Base-by-base conservation (phyloP, 2,113 vertebrate species). In the Brachyhypopomus gauderio region DNA sequence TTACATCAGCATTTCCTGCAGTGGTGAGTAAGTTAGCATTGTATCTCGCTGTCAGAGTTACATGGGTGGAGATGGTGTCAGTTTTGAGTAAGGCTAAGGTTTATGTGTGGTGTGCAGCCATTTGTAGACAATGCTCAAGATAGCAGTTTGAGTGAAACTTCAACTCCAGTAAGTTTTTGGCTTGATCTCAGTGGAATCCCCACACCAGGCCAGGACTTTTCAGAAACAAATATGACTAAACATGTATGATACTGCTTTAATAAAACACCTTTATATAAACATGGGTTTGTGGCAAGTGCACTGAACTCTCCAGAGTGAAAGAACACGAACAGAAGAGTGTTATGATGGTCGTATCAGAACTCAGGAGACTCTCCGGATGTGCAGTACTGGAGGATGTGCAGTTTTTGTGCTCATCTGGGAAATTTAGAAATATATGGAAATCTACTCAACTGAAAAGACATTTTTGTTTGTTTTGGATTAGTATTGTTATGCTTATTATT, bases 241-340 rank as follows among this genome's bases (percentile, higher is more conserved):
- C 45, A 14, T 52, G 45, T 52, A 52, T 52, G 45, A 52, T 12
- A 14, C 45, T 12, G 45, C 45, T 52, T 52, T 52, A 14, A 52
- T 52, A 14, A 52, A 52, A 52, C 12, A 11, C 45, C 14, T 52
- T 52, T 52, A 14, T 52, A 52, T 11, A 52, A 17, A 79, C 14
- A 25, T 30, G 52, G 34, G 27, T 60, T 20, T 52, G 36, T 36
- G 36, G 64, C 56, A 79, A 55, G 52, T 56, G 27, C 52, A 59
- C 55, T 27, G 55, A 71, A 45, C 56, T 79, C 38, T 48, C 78
- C 72, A 48, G 69, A 72, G 62, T 38, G 63, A 30, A 23, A 72
- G 20, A 25, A 62, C 23, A 63, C 36, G 69, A 69, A 79, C 56
- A 38, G 38, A 41, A 72, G 38, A 38, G 36, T 27, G 63, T 36